phyloP scores from a whole-genome alignment of 2,797 vertebrate species.

The Amniataba percoides region DNA sequence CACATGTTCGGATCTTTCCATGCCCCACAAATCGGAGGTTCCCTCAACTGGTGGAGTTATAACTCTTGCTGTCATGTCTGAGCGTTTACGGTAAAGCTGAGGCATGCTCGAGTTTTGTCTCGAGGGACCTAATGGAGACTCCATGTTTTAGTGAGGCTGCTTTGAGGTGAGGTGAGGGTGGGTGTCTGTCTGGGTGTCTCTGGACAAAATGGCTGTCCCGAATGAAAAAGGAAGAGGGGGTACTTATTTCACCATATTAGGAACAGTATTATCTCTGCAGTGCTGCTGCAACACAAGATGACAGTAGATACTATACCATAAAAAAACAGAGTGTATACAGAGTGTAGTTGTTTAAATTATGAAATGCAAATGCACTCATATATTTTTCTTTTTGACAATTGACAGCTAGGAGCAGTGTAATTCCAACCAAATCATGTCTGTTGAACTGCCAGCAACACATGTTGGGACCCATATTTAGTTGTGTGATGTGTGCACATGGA shows the following conservation, averaged over 20 bases:
- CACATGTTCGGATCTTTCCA: slow-evolving; percentile 59
- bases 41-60: slow-evolving; percentile 55
- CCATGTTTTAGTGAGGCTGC: slow-evolving; percentile 30
- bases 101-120: slow-evolving; percentile 50
- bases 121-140: slow-evolving; percentile 46
- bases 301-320: background rate
- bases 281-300: background rate
- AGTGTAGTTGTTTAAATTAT: background rate
- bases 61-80: slow-evolving; percentile 74
- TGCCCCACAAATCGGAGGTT: slow-evolving; percentile 58
- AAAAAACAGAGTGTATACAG: background rate
- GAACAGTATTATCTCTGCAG: background rate
- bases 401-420: background rate
- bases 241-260: background rate
- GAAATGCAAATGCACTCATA: slow-evolving; percentile 10
- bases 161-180: slow-evolving; percentile 24
- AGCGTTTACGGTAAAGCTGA: slow-evolving; percentile 76
- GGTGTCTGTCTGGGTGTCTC: slow-evolving; percentile 21
- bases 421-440: slow-evolving; percentile 32
- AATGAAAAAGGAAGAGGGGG: background rate
- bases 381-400: slow-evolving; percentile 8
- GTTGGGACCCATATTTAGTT: slow-evolving; percentile 33
- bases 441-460: slow-evolving; percentile 49
- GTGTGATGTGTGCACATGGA: slow-evolving; percentile 48
- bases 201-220: slow-evolving; percentile 34